These are phyloP conservation scores for Epinephelus coioides DNA, from an alignment of 2,797 vertebrate genomes.

Conservation along the genomic window DNA sequence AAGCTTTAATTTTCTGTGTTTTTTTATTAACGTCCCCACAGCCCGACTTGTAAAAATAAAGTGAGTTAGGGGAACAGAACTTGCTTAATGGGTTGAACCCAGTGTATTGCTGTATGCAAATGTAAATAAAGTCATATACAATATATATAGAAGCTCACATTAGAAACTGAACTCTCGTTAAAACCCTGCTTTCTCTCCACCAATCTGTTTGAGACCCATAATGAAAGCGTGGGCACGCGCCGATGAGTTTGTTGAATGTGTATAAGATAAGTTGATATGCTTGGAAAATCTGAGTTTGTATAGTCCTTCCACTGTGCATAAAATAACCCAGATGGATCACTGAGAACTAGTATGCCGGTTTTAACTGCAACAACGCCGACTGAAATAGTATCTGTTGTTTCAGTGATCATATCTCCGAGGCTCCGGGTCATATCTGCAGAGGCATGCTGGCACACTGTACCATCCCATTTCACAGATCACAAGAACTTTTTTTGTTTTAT, in stretches of 20 bases:
- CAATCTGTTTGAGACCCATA: conserved; percentile 63
- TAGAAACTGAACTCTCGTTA: conserved; percentile 49
- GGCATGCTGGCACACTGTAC: background rate
- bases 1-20: conserved; percentile 19
- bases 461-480: conserved; percentile 30
- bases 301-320: conserved; percentile 52
- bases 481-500: conserved; percentile 17
- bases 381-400: conserved; percentile 43
- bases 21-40: conserved; percentile 38
- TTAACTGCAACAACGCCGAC: conserved; percentile 45
- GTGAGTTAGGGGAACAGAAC: conserved; percentile 18
- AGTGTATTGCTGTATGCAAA: conserved; percentile 23
- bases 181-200: conserved; percentile 41
- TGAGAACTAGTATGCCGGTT: conserved; percentile 44
- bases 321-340: conserved; percentile 63
- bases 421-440: conserved; percentile 19
- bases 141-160: conserved; percentile 30
- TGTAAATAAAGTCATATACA: conserved; percentile 28
- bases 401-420: conserved; percentile 32
- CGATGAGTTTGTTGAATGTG: conserved; percentile 66
- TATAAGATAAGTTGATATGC: conserved; percentile 73
- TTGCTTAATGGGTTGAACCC: conserved; percentile 38
- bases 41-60: conserved; percentile 21
- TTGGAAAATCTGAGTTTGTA: conserved; percentile 69
- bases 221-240: conserved; percentile 64